These are phyloP conservation scores for Syrmaticus mikado DNA, from an alignment of 2,113 vertebrate genomes.

Conservation along the genomic window DNA sequence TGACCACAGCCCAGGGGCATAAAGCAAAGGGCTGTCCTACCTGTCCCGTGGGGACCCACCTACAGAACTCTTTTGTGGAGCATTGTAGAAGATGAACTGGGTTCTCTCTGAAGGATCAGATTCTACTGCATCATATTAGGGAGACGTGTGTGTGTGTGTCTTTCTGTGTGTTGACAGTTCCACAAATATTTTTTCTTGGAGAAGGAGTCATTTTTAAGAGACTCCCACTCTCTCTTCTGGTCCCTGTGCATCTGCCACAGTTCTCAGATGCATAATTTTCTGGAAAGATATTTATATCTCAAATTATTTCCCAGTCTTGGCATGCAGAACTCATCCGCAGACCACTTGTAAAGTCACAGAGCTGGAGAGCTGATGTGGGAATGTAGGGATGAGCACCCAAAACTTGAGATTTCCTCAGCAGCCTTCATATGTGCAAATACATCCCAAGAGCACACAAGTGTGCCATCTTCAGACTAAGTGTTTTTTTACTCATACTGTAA, in stretches of 20 bases:
- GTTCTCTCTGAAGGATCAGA: not conserved
- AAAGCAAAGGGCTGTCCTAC: not conserved
- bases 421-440: not conserved
- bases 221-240: not conserved
- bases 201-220: not conserved
- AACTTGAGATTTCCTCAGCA: not conserved
- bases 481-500: not conserved
- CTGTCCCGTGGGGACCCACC: not conserved
- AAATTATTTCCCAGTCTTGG: not conserved
- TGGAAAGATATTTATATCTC: not conserved
- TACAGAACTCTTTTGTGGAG: not conserved
- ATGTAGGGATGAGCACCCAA: not conserved
- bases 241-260: not conserved
- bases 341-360: not conserved
- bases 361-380: not conserved
- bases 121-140: fast-evolving
- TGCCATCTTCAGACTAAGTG: not conserved
- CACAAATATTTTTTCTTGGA: not conserved
- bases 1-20: fast-evolving
- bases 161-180: not conserved
- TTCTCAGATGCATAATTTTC: not conserved
- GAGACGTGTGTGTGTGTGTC: not conserved
- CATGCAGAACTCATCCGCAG: not conserved
- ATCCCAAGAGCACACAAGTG: not conserved
- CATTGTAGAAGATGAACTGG: fast-evolving